These are phyloP conservation scores for Morpho helenor DNA, from an alignment of 2,888 invertebrate genomes.

Conservation along the genomic window DNA sequence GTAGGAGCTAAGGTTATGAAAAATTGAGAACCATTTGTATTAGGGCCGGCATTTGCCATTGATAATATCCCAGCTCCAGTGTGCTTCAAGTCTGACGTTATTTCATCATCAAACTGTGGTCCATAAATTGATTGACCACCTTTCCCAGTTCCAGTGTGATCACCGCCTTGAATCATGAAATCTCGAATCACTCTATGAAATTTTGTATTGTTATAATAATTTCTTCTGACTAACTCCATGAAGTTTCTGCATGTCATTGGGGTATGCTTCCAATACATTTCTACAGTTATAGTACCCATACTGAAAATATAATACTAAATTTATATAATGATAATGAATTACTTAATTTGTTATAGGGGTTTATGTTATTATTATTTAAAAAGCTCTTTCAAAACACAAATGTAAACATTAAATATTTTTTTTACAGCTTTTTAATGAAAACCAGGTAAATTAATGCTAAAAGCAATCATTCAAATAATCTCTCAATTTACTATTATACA, in stretches of 20 bases:
- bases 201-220: constrained; percentile 97
- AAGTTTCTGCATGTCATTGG: constrained; percentile 99
- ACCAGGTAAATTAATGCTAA: too few species aligned
- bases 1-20: constrained; percentile 98
- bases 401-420: too few species aligned
- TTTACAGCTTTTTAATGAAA: too few species aligned
- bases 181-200: constrained; percentile 97
- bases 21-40: constrained; percentile 99
- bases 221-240: constrained; percentile 94
- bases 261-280: constrained; percentile 99
- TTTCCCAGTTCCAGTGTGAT: constrained; percentile 97
- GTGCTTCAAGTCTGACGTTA: constrained; percentile 95
- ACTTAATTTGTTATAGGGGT: not conserved
- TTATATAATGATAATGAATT: not conserved
- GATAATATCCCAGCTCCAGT: constrained; percentile 94
- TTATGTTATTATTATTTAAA: too few species aligned
- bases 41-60: constrained; percentile 99
- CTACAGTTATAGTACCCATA: constrained; percentile 95
- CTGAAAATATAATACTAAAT: constrained; percentile 67
- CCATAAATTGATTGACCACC: constrained; percentile 99
- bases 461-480: too few species aligned
- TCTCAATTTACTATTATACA: too few species aligned
- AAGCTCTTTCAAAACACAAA: too few species aligned
- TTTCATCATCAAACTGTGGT: constrained; percentile 96
- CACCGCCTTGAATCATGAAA: constrained; percentile 97